Evolutionary conservation across 2,113 vertebrate genomes (phyloP).

Genomic region (Callospermophilus lateralis): DNA sequence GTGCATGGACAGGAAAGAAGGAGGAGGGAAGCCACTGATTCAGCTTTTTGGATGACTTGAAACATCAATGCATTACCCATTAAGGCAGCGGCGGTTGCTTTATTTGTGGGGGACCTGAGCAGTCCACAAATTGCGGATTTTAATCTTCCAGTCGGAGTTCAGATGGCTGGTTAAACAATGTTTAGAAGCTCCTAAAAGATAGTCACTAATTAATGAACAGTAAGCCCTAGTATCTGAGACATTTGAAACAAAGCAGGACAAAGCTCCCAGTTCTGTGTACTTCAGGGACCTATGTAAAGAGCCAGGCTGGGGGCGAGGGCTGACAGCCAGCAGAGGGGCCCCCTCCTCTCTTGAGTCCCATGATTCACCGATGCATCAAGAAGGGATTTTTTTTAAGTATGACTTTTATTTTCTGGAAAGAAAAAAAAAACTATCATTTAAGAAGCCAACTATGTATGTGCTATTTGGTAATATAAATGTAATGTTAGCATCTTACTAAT

Average conservation of each 20-base stretch:
- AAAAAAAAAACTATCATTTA: slow-evolving; percentile 67
- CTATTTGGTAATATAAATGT: slow-evolving; percentile 70
- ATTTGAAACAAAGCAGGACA: slow-evolving; percentile 74
- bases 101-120: slow-evolving; percentile 64
- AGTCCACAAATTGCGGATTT: slow-evolving; percentile 42
- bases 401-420: slow-evolving; percentile 32
- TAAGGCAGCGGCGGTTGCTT: neutral
- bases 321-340: neutral
- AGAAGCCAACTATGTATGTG: slow-evolving; percentile 67
- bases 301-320: neutral
- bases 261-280: slow-evolving; percentile 45
- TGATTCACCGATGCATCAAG: slow-evolving; percentile 61
- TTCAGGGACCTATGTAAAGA: neutral
- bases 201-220: slow-evolving; percentile 75
- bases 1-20: neutral
- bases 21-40: neutral
- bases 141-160: slow-evolving; percentile 74
- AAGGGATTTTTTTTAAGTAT: neutral
- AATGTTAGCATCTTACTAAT: slow-evolving; percentile 85
- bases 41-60: slow-evolving; percentile 59
- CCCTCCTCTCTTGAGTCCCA: neutral
- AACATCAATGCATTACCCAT: slow-evolving; percentile 34
- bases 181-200: slow-evolving; percentile 71
- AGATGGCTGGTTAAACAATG: slow-evolving; percentile 42
- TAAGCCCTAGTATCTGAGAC: slow-evolving; percentile 59